These are phyloP conservation scores for Drosophila parthenogenetica DNA, from an alignment of 2,888 invertebrate genomes.

Conservation along the genomic window DNA sequence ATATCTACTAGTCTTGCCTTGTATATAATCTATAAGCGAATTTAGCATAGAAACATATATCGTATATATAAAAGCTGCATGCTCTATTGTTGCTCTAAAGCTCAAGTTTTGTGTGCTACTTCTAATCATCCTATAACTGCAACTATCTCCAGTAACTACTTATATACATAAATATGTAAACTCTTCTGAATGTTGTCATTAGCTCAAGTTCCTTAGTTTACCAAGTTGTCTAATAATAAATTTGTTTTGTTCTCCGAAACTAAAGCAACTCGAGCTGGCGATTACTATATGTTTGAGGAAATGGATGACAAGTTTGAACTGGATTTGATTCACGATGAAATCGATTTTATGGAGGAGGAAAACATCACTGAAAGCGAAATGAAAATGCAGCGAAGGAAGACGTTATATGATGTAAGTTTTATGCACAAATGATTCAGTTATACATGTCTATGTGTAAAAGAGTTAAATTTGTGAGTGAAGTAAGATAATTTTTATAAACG, in stretches of 20 bases:
- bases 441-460: neutral
- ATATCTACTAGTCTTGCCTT: constrained; percentile 33
- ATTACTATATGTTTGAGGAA: constrained; percentile 99
- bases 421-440: neutral
- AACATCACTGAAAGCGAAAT: constrained; percentile 83
- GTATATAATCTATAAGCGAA: constrained; percentile 39
- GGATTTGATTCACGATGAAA: constrained; percentile 88
- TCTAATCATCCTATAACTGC: constrained; percentile 25
- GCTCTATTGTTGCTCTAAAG: constrained; percentile 47
- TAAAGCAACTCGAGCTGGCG: constrained; percentile 97
- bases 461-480: neutral
- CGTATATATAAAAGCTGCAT: constrained; percentile 55
- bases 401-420: constrained; percentile 83
- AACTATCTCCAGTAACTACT: constrained; percentile 22
- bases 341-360: constrained; percentile 85
- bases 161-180: constrained; percentile 30
- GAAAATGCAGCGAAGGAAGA: constrained; percentile 84
- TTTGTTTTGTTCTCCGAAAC: neutral
- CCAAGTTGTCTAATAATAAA: constrained; percentile 20
- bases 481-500: neutral
- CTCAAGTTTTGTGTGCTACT: constrained; percentile 40
- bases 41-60: neutral
- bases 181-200: constrained; percentile 64
- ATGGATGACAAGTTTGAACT: constrained; percentile 92
- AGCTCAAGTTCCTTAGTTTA: neutral